Base-by-base conservation (phyloP, 2,113 vertebrate genomes). In the Rhinolophus ferrumequinum region DNA sequence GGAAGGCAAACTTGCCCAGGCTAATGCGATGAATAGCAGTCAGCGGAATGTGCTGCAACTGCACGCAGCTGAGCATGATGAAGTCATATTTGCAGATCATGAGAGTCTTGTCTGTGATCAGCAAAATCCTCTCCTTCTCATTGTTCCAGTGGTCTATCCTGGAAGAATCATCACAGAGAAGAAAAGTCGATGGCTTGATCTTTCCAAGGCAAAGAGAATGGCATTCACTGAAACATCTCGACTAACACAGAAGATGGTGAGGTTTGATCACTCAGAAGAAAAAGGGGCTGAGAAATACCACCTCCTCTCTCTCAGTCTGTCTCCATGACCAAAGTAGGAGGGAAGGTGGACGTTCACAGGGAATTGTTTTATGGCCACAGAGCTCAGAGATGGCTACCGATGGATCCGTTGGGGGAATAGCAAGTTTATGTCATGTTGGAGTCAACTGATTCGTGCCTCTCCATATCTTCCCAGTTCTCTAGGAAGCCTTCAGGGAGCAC, bases 121-220 rank as follows among this genome's bases (percentile, higher is more conserved):
- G 22, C 72, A 98, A 82, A 0, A 99, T 70, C 2, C 98, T 98
- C 93, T 99, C 99, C 90, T 98, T 99, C 90, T 99, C 99, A 8
- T 99, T 99, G 98, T 99, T 99, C 99, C 99, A 99, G 94, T 99
- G 98, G 96, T 99, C 99, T 73, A 98, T 98, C 97, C 99, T 99
- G 96, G 30, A 97, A 75, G 44, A 7, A 35, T 28, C 41, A 92
- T 35, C 81, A 95, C 12, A 77, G 33, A 62, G 33, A 33, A 80
- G 10, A 38, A 18, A 15, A 70, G 41, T 72, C 7, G 3, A 69
- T 33, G 35, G 2, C n/a, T 54, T 1, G 38, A 35, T 21, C 21
- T 95, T 81, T 88, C 62, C 28, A 73, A 79, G 50, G 62, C 15
- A 35, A 70, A 79, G 35, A 77, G 21, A 50, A 90, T 28, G 26